Base-by-base conservation (phyloP, 2,113 vertebrate species). In the Taxidea taxus region DNA sequence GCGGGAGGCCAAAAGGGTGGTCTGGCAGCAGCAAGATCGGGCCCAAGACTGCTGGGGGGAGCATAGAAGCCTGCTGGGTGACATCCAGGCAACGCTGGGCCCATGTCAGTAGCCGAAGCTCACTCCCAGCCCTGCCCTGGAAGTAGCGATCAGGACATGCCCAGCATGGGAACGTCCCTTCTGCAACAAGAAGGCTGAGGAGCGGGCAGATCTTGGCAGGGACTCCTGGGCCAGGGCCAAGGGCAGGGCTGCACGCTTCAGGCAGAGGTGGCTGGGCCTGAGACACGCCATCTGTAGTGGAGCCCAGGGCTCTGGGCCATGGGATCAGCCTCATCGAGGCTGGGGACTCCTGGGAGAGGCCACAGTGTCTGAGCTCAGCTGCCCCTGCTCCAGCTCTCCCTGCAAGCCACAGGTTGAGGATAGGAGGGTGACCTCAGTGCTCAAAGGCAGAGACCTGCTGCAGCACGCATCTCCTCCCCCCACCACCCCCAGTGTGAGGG, bases 281-380 rank as follows among this genome's bases (percentile, higher is more conserved):
- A 34, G 58, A 83, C 9, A 0, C 16, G n/a, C 39, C 62, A 15
- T 42, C 27, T 0, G 6, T 16, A 54, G 84, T 4, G 37, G 31
- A 64, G 44, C 39, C 44, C 39, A 39, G 56, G 29, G 27, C 39
- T 80, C 8, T 0, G 9, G 31, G 92, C 51, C 7, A 27, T 62
- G 77, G 74, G 47, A 20, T 85, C 1, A 0, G 29, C 29, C 56
- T 34, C 1, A 25, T 0, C 0, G 18, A 10, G 56, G 34, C 37
- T 15, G 1, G 34, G 49, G 49, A 3, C 81, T 56, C 37, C 31
- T 66, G 58, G 31, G 16, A 70, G n/a, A 80, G 27, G 72, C 7
- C 4, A 0, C 8, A 8, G 29, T 25, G 0, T 51, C 27, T 31
- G 34, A 27, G 18, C 47, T 34, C 31, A 12, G 27, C 6, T 0